Base-by-base conservation (phyloP, 2,888 invertebrate species). In the Tetheella fluctuosa region DNA sequence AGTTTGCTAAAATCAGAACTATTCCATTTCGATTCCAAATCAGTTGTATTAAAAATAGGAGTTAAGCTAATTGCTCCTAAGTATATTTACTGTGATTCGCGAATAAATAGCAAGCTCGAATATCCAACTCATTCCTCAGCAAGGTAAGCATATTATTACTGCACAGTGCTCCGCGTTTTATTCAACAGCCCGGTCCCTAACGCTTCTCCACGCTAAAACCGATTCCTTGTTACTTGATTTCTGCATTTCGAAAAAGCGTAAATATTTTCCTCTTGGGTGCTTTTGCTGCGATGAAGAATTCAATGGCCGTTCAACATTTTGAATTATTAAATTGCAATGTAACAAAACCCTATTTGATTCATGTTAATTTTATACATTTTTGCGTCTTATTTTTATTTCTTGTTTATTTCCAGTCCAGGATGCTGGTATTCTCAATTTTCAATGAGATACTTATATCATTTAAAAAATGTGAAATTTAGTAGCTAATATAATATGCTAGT, bases 171-270 rank as follows among this genome's bases (percentile, higher is more conserved):
- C 76, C 71, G 76, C 88, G 81, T 86, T 91, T 91, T 91, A 90
- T 91, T 91, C 91, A 87, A 81, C 81, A 84, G 81, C 77, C 77
- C 73, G 77, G 84, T 86, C 83, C 81, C 86, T 84, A 83, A 83
- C 85, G 89, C 85, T 88, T 72, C 85, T 85, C 82, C 76, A 75
- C 88, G 86, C 88, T 93, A 93, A 93, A 93, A 93, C 91, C 90
- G 81, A 91, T 91, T 91, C 91, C 91, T 90, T 93, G 92, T 93
- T 88, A 90, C 91, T 89, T 90, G 90, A 93, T 92, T 91, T 91
- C 90, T 90, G 90, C 91, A 91, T 91, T 92, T 90, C 87, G 86
- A 89, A 91, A 91, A 91, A 91, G 88, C 88, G 90, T 91, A 90
- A 92, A 92, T 91, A 91, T 91, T 93, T 93, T 91, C 83, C 89